phyloP scores from a whole-genome alignment of 1,140 invertebrate species.

The Trypoxylus dichotomus region DNA sequence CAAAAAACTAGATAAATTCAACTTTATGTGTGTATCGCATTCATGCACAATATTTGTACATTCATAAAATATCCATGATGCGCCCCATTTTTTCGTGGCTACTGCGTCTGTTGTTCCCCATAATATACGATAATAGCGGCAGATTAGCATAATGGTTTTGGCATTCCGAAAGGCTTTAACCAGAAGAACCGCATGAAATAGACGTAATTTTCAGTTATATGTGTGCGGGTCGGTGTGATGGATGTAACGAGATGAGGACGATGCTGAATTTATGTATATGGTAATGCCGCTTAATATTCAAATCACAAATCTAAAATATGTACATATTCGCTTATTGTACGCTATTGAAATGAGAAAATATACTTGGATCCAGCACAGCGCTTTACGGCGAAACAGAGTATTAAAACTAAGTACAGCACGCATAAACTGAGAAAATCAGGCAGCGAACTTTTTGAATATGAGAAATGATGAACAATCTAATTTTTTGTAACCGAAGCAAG shows the following conservation, averaged over 20 bases:
- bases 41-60: neutral
- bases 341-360: neutral
- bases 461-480: no score
- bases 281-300: slow-evolving; percentile 16
- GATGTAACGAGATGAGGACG: neutral
- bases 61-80: neutral
- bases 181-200: slow-evolving; percentile 12
- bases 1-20: neutral
- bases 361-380: neutral
- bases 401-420: no score
- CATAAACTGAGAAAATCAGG: no score
- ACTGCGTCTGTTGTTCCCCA: neutral
- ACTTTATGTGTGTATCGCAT: neutral
- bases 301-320: slow-evolving; percentile 7
- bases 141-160: slow-evolving; percentile 24
- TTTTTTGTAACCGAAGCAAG: no score
- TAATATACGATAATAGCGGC: slow-evolving; percentile 11
- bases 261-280: slow-evolving; percentile 15
- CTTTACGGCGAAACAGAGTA: no score
- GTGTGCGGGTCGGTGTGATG: neutral
- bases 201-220: slow-evolving; percentile 1
- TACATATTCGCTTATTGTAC: neutral
- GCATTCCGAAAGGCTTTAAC: neutral
- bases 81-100: neutral
- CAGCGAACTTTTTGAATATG: no score